Evolutionary conservation across 1,140 invertebrate genomes (phyloP), one percentile per base, ranked within the genome.

Genomic region (Teleogryllus occipitalis): DNA sequence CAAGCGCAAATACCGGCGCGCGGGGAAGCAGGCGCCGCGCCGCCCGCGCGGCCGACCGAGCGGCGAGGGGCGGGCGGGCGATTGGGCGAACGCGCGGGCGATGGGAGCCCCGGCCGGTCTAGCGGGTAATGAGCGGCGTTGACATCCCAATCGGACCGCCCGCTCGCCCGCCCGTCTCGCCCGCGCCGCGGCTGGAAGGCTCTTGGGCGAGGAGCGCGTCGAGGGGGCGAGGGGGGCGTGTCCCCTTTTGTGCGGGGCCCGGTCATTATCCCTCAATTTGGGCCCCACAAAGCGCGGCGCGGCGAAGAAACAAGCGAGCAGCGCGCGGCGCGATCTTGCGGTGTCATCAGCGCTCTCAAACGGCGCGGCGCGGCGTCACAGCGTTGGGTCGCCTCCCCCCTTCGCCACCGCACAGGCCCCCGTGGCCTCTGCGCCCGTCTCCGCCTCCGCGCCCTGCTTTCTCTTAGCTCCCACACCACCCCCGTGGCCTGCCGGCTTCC

Each of bases 1-100:
- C 47, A 47, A 21, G 46, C 47, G 76, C 76, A 77, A 77, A 77
- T 54, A 77, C 54, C 54, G 54, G 54, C 10, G 54, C 54, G 54
- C 54, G 54, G 2, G 54, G 54, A 65, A 18, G 0, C 54, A 65
- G 54, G 54, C 10, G 10, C 54, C 2, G 2, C 10, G 10, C 54
- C 2, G 2, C 54, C 54, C n/a, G n/a, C n/a, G n/a, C n/a, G n/a
- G n/a, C n/a, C n/a, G n/a, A n/a, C n/a, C n/a, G n/a, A n/a, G n/a
- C n/a, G n/a, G 54, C 54, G 54, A 14, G 54, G 2, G 54, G 7
- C 2, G 54, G 18, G 10, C 10, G 54, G 54, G 18, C 54, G 54
- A 18, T 14, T 14, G 18, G 54, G 1, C 54, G 54, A 65, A 18
- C 18, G 18, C 54, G 54, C 10, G 10, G 10, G 54, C 10, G 54